Percentiles rank a stretch among this genome's conserved stretches.
Evolutionary conservation across 1,140 invertebrate species (phyloP).

Genomic region (Drosophila melanogaster): Release_6_plus_ISO1_MT NT_033779.5:13079501-13080000

Average conservation of each 20-base stretch:
- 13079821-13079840: constrained; percentile 31
- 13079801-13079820: constrained; percentile 30
- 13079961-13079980: constrained; percentile 67
- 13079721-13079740: constrained; percentile 15
- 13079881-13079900: constrained; percentile 37
- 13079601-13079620: constrained; percentile 57
- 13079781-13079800: constrained; percentile 14
- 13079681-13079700: constrained; percentile 22
- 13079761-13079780: background rate
- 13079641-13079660: constrained; percentile 77
- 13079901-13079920: constrained; percentile 78
- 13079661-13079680: constrained; percentile 63
- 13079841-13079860: constrained; percentile 34
- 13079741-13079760: constrained; percentile 1
- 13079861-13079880: constrained; percentile 49
- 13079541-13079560: constrained; percentile 57
- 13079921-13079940: constrained; percentile 42
- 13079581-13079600: constrained; percentile 39
- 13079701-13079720: constrained; percentile 8
- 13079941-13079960: constrained; percentile 47
- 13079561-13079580: constrained; percentile 6
- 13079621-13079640: constrained; percentile 61
- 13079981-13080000: constrained; percentile 47
- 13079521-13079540: constrained; percentile 24
- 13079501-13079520: constrained; percentile 7